phyloP scores from a whole-genome alignment of 2,113 vertebrate species.

The Triplophysa tibetana region DNA sequence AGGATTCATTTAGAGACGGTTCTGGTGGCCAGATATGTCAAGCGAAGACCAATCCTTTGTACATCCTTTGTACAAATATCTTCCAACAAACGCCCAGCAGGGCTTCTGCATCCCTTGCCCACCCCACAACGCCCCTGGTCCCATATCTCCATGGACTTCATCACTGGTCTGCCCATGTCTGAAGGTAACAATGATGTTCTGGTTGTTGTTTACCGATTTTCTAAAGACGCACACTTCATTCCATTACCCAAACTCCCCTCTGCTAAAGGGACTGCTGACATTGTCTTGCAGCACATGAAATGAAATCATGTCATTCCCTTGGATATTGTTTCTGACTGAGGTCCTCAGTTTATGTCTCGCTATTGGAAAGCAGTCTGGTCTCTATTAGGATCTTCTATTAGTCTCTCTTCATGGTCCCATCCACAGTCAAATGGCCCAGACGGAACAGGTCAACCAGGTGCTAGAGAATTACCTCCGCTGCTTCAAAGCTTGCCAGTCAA shows the following conservation, averaged over 20 bases:
- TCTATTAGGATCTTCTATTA: too few species aligned
- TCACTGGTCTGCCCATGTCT: not conserved
- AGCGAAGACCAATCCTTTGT: not conserved
- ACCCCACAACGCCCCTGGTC: too few species aligned
- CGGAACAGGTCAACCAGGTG: too few species aligned
- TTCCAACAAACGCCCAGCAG: not conserved
- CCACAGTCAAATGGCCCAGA: too few species aligned
- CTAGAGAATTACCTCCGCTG: too few species aligned
- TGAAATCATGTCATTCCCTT: not conserved
- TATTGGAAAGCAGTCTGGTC: slow-evolving; percentile 9
- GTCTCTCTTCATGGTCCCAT: too few species aligned
- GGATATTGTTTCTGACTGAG: not conserved
- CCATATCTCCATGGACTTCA: not conserved
- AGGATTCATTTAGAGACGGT: not conserved
- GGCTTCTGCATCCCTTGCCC: not conserved
- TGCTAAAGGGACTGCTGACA: not conserved
- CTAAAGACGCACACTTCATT: not conserved
- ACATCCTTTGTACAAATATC: not conserved
- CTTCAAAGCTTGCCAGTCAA: too few species aligned
- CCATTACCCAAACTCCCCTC: not conserved
- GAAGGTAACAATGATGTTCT: not conserved
- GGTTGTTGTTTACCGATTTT: not conserved
- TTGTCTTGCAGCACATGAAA: not conserved
- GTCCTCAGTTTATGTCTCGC: not conserved
- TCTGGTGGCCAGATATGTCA: not conserved